Evolutionary conservation across 1,140 invertebrate genomes (phyloP), one percentile per base, ranked within the genome.

Genomic region (Andricus grossulariae): DNA sequence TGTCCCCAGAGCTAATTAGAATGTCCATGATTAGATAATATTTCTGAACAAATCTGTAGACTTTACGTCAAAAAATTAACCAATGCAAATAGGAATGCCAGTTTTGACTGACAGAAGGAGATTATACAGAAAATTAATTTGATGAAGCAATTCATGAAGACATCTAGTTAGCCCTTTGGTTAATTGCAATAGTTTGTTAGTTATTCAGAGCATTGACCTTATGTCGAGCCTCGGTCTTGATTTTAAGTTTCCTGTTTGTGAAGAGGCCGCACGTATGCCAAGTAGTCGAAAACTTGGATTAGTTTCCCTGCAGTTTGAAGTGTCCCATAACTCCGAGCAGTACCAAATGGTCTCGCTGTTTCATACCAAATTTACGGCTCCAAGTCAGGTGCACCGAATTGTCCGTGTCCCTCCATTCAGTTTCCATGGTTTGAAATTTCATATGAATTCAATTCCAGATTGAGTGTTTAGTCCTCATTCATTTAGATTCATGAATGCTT

Each of bases 271-370:
- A 60, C 73, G 74, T 79, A 80, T 66, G 54, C 52, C 39, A 80
- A 66, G 32, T 16, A 66, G 60, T 74, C 83, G 82, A 84, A 81
- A 87, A 87, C 86, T 87, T 87, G 82, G 73, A 87, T 87, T 87
- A 87, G 85, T 87, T 87, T 85, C 83, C 80, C 71, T 74, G 78
- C 75, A 74, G 74, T 52, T 76, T 72, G 54, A 45, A 73, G 79
- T 82, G 83, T 77, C 81, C 72, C 80, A 82, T 81, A 77, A 81
- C 73, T 57, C 11, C 2, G 18, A 12, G 51, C 16, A 32, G 51
- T 8, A 6, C 60, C 39, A 21, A 66, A 60, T 60, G 57, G 57
- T 25, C 57, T 13, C 25, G 57, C 57, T 60, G 57, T 60, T 60
- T 60, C 57, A 60, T 60, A 39, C 21, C 21, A 21, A 60, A 66